Evolutionary conservation across 2,797 vertebrate species (phyloP).

Genomic region (Zonotrichia albicollis): DNA sequence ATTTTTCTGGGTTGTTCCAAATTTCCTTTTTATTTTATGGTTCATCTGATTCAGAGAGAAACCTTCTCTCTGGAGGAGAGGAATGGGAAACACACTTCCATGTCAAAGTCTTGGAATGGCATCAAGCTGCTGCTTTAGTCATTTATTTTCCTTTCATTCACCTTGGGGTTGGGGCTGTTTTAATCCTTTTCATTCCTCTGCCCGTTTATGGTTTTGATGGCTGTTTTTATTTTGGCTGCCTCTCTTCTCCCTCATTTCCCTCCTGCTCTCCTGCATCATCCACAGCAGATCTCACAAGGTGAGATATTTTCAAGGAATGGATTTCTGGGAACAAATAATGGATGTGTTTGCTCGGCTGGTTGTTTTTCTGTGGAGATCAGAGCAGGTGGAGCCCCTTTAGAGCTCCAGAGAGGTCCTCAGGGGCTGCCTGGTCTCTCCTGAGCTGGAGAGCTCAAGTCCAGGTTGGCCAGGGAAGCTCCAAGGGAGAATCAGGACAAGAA

Average conservation of each 20-base stretch:
- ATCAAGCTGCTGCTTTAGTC: slow-evolving; percentile 26
- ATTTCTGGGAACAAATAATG: background rate
- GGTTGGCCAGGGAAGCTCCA: background rate
- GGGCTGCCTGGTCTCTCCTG: background rate
- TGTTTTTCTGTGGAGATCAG: background rate
- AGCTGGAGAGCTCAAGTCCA: background rate
- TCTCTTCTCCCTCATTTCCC: background rate
- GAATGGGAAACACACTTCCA: slow-evolving; percentile 38
- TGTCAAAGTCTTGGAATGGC: background rate
- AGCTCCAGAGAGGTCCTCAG: background rate
- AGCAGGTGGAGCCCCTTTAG: background rate
- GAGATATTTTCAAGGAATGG: background rate
- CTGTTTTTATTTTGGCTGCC: background rate
- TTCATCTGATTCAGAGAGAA: slow-evolving; percentile 72
- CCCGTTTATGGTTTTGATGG: background rate
- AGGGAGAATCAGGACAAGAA: background rate
- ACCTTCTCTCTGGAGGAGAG: slow-evolving; percentile 33
- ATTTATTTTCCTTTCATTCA: slow-evolving; percentile 16
- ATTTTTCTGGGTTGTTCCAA: slow-evolving; percentile 75
- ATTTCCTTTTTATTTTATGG: slow-evolving; percentile 82
- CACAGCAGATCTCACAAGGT: background rate
- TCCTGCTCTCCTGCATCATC: background rate
- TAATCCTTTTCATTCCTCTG: background rate
- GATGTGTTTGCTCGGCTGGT: background rate
- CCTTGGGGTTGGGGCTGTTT: background rate